These are phyloP conservation scores for Gobiocypris rarus DNA, from an alignment of 2,113 vertebrate species.

Conservation along the genomic window DNA sequence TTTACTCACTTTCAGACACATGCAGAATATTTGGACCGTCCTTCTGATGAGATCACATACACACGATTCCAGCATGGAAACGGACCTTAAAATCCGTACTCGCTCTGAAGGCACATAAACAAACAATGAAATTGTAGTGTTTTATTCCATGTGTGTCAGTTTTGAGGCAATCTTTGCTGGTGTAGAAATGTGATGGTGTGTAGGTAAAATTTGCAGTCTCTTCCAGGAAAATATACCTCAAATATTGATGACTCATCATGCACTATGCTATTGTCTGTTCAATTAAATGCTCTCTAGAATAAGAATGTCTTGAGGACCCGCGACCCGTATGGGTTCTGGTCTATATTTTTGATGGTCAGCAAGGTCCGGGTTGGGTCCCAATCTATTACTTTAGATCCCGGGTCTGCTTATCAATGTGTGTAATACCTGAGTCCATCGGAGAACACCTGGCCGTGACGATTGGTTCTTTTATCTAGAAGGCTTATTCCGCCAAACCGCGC, in stretches of 20 bases:
- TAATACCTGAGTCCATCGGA: too few species aligned
- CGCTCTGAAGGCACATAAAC: constrained; percentile 11
- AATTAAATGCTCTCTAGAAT: background rate
- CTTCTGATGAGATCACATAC: constrained; percentile 13
- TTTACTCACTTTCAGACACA: constrained; percentile 25
- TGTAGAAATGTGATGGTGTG: background rate
- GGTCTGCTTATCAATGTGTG: too few species aligned
- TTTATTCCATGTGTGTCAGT: background rate
- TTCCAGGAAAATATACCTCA: background rate
- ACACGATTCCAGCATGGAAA: constrained; percentile 17
- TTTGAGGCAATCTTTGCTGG: background rate
- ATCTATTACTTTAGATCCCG: too few species aligned
- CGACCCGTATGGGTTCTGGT: too few species aligned
- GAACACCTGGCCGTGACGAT: too few species aligned
- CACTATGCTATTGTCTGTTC: background rate
- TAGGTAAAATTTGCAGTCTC: background rate
- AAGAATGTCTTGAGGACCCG: background rate
- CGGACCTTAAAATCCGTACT: background rate
- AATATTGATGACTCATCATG: background rate
- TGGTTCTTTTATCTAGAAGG: too few species aligned
- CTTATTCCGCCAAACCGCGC: too few species aligned
- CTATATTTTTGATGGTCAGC: too few species aligned
- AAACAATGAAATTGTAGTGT: background rate
- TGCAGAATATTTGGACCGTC: constrained; percentile 20
- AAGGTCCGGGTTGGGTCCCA: too few species aligned